Percentiles rank a stretch among this genome's conserved stretches.
Evolutionary conservation across 2,113 vertebrate genomes (phyloP).

Genomic region (Glareola pratincola): DNA sequence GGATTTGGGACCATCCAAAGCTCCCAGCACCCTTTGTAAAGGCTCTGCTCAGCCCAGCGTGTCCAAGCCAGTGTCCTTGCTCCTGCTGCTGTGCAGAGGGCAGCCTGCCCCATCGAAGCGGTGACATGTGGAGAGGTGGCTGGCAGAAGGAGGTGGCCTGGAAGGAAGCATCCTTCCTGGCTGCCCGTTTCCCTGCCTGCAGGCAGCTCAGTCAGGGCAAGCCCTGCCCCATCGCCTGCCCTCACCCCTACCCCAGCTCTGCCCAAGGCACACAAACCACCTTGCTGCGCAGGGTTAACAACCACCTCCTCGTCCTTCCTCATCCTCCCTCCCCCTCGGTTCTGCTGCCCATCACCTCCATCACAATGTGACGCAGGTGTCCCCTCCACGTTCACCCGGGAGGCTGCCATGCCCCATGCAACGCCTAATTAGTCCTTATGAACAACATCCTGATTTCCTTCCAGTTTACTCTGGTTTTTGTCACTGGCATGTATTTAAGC

Average conservation of each 20-base stretch:
- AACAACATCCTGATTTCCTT: neutral
- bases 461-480: neutral
- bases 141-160: neutral
- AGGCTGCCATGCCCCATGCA: neutral
- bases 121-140: neutral
- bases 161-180: neutral
- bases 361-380: neutral
- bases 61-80: neutral
- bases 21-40: neutral
- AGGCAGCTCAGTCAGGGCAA: neutral
- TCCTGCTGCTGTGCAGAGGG: neutral
- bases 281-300: neutral
- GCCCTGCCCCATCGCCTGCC: neutral
- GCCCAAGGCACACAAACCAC: neutral
- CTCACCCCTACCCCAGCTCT: neutral
- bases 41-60: neutral
- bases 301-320: neutral
- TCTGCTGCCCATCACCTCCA: neutral
- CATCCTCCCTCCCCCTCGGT: neutral
- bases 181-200: neutral
- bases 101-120: fast-evolving
- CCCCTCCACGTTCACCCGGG: fast-evolving
- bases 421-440: neutral
- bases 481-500: neutral
- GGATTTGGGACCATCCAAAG: neutral